A percentile compares a stretch with the other conserved stretches of the same genome.
These are phyloP conservation scores for Capitella teleta DNA, from an alignment of 1,140 invertebrate species.

Conservation along the genomic window DNA sequence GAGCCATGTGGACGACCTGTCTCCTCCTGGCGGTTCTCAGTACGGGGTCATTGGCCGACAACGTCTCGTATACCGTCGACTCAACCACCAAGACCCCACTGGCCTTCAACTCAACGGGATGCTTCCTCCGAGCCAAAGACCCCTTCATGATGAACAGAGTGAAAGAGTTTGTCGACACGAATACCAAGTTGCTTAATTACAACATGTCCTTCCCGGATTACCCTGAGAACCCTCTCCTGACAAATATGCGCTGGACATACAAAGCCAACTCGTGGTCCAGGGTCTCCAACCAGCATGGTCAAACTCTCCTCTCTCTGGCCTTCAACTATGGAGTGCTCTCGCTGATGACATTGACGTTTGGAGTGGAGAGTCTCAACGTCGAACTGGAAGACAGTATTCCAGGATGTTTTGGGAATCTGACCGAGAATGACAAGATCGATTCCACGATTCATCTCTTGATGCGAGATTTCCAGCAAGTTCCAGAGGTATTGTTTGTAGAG, in stretches of 20 bases:
- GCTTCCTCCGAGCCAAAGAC: no score
- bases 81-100: no score
- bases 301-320: slow-evolving; percentile 32
- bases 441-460: slow-evolving; percentile 22
- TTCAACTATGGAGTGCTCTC: slow-evolving; percentile 37
- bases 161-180: not conserved
- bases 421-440: slow-evolving; percentile 17
- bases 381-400: slow-evolving; percentile 20
- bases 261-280: slow-evolving; percentile 21
- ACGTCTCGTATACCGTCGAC: no score
- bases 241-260: slow-evolving; percentile 2
- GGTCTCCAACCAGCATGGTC: slow-evolving; percentile 28
- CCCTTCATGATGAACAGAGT: not conserved
- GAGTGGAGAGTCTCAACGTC: slow-evolving; percentile 16
- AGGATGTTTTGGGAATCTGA: slow-evolving; percentile 27
- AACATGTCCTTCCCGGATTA: slow-evolving; percentile 10
- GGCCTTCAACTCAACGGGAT: no score
- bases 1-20: no score
- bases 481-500: not conserved
- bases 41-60: no score
- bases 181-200: slow-evolving; percentile 12
- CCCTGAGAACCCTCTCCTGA: slow-evolving; percentile 7
- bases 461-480: slow-evolving; percentile 16
- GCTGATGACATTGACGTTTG: slow-evolving; percentile 24
- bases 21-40: no score